phyloP scores from a whole-genome alignment of 2,888 invertebrate genomes.

The Conomelus anceps region DNA sequence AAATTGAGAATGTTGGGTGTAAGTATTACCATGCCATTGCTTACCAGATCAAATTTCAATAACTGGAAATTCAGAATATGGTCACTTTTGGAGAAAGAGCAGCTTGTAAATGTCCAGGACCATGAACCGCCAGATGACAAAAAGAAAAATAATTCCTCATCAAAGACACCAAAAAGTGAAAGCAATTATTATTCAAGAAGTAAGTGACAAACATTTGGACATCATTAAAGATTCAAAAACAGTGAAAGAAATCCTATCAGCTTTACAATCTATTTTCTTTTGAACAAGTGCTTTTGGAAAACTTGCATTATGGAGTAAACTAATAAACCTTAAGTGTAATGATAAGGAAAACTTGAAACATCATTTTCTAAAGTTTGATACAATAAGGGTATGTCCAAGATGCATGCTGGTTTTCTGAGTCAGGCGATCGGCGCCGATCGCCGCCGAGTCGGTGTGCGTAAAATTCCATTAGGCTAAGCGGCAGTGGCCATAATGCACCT shows the following conservation, averaged over 20 bases:
- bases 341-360: not conserved
- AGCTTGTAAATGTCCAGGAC: not conserved
- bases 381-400: too few species aligned
- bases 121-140: not conserved
- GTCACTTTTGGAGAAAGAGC: not conserved
- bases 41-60: not conserved
- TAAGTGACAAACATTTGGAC: not conserved
- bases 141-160: not conserved
- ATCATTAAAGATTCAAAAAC: not conserved
- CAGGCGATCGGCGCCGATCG: too few species aligned
- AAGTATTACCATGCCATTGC: not conserved
- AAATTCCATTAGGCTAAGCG: too few species aligned
- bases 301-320: not conserved
- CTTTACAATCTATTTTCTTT: not conserved
- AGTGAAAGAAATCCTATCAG: not conserved
- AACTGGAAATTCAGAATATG: not conserved
- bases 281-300: not conserved
- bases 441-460: too few species aligned
- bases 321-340: slow-evolving; percentile 6
- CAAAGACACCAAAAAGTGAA: not conserved
- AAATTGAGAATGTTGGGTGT: not conserved
- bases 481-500: too few species aligned
- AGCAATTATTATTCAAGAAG: not conserved
- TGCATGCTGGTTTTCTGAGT: too few species aligned
- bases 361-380: slow-evolving; percentile 8